These are phyloP conservation scores for Halcyon smyrnensis DNA, from an alignment of 2,797 vertebrate species.

Conservation along the genomic window DNA sequence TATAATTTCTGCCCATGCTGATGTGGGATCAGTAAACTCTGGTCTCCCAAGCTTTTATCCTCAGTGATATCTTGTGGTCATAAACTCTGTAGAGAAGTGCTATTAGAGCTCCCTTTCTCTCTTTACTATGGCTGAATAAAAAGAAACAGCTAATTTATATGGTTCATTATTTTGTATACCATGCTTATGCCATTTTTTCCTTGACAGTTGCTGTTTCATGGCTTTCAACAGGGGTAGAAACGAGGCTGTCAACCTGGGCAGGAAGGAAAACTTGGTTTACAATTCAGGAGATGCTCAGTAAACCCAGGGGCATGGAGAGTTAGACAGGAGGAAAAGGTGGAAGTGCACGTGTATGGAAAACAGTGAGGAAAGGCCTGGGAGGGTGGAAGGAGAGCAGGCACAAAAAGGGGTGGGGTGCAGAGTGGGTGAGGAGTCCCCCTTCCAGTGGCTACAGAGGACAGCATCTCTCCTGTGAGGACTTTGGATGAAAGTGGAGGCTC, in stretches of 20 bases:
- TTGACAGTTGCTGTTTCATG: fast-evolving
- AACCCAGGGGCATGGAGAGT: neutral
- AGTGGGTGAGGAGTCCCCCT: neutral
- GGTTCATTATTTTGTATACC: neutral
- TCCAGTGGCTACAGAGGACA: neutral
- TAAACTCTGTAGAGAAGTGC: neutral
- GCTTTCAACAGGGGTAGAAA: neutral
- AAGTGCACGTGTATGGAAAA: neutral
- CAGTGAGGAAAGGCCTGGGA: neutral
- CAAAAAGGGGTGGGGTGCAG: neutral
- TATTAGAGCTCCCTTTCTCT: neutral
- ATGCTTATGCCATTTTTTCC: neutral
- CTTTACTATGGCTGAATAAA: neutral
- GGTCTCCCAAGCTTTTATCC: neutral
- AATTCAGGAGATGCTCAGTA: neutral
- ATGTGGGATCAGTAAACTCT: neutral
- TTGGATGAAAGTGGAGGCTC: neutral
- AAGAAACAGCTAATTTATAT: neutral
- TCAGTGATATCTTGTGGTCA: neutral
- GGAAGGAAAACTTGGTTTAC: neutral
- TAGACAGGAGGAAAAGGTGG: neutral
- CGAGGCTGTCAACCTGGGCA: neutral
- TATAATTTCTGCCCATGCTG: neutral
- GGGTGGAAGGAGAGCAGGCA: neutral
- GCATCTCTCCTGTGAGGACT: neutral